Evolutionary conservation across 2,888 invertebrate genomes (phyloP), one percentile per base, ranked within the genome.

Genomic region (Xestia sexstrigata): DNA sequence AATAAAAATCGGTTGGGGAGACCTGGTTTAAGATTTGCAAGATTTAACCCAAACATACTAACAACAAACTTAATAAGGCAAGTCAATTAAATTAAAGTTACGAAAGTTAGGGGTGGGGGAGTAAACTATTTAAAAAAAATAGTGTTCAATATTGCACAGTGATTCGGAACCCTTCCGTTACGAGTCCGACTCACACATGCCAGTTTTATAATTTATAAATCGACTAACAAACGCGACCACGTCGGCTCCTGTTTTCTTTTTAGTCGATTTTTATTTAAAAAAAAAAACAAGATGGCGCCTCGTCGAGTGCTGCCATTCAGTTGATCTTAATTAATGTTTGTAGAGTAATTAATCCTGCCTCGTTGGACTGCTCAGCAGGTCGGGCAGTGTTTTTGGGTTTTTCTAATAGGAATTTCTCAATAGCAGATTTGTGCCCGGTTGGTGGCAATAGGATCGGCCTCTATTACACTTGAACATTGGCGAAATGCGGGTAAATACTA

Each of bases 271-370:
- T n/a, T 65, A 65, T n/a, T n/a, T n/a, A 26, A 42, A 47, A 15
- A 47, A 45, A 47, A 47, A 73, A 70, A 66, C 68, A 65, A 49
- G 20, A 35, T 62, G 82, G 13, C 42, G 42, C 83, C 60, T 52
- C 58, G 52, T 63, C 30, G 70, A 55, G 79, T 20, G 26, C 55
- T 73, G 70, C 73, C 63, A 83, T 84, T 84, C 76, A 86, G 63
- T 67, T 70, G 47, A 45, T 75, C 75, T 71, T 87, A 85, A 89
- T 89, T 87, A 88, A 85, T 83, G 82, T 78, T 83, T 79, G 85
- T 74, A 42, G 39, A 79, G 79, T 85, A 83, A 88, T 88, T 89
- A 84, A 89, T 82, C 78, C 76, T 62, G 62, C 20, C 35, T 35
- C 35, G 62, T 62, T 62, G 35, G 35, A 35, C 30, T 60, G 60